phyloP scores from a whole-genome alignment of 2,797 vertebrate species.

The Megalops cyprinoides region DNA sequence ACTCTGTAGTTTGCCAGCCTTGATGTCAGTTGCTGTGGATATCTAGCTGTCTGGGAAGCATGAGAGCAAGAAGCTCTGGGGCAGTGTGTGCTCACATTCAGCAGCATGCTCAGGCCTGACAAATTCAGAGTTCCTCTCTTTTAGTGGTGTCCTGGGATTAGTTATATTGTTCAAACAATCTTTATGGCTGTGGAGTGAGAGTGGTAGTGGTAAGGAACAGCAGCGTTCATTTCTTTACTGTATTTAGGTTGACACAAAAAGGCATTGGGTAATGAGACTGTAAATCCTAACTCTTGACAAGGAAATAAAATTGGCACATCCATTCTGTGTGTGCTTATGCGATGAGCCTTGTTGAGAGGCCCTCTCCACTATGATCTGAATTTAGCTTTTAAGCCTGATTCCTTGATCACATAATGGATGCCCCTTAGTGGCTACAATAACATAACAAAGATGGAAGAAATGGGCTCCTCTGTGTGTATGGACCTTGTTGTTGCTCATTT shows the following conservation, averaged over 20 bases:
- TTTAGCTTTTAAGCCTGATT: slow-evolving; percentile 2
- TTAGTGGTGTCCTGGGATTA: slow-evolving; percentile 10
- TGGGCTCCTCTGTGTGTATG: no score
- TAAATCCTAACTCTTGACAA: slow-evolving; percentile 2
- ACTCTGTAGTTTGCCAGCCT: neutral
- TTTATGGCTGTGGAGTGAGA: neutral
- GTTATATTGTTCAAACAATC: slow-evolving; percentile 9
- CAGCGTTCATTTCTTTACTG: neutral
- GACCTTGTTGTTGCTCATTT: slow-evolving; percentile 4
- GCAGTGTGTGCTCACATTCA: slow-evolving; percentile 5
- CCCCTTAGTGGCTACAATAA: slow-evolving; percentile 7
- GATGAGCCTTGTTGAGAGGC: neutral
- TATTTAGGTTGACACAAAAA: slow-evolving; percentile 20
- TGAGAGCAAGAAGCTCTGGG: neutral
- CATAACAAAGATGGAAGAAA: slow-evolving; percentile 7
- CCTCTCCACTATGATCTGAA: neutral
- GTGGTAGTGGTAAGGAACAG: neutral
- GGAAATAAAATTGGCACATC: slow-evolving; percentile 1
- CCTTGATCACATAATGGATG: neutral
- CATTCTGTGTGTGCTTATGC: neutral
- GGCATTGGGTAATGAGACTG: neutral
- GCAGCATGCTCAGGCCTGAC: slow-evolving; percentile 10
- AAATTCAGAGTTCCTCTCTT: slow-evolving; percentile 12
- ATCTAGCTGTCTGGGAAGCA: neutral
- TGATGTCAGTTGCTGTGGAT: slow-evolving; percentile 10